Conservation (phyloP, 92 coral and sea anemone genomes). For the Meandrina meandrites region DNA sequence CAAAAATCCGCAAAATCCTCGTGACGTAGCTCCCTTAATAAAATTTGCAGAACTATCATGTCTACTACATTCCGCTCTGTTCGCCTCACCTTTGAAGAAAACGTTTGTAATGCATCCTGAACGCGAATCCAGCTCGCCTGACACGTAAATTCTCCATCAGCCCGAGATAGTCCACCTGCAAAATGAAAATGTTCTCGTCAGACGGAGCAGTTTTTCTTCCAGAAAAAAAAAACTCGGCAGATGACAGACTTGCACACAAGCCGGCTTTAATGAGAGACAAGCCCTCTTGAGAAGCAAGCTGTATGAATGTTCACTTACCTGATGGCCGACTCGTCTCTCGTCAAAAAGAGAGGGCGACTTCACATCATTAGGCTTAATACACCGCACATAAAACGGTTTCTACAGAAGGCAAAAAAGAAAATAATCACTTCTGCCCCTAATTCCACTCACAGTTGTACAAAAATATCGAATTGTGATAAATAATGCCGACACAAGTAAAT, state of each 20-base stretch:
- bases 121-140: conserved; percentile 98
- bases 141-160: conserved; percentile 95
- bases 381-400: conserved; percentile 97
- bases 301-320: conserved; percentile 59
- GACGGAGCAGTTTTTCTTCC: neutral
- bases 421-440: neutral
- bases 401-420: conserved; percentile 24
- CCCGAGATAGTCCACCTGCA: conserved; percentile 93
- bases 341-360: conserved; percentile 89
- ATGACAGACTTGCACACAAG: neutral
- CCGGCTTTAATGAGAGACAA: no score
- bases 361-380: conserved; percentile 95
- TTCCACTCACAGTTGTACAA: neutral
- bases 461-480: neutral
- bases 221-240: neutral
- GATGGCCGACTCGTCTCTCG: conserved; percentile 88
- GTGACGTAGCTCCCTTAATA: no score
- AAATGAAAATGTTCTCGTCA: neutral
- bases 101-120: conserved; percentile 87
- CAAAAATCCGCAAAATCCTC: no score
- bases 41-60: neutral
- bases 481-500: neutral
- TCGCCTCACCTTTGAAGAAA: conserved; percentile 78
- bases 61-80: neutral
- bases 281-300: neutral